A percentile compares a stretch with the other conserved stretches of the same genome.
Evolutionary conservation across 2,888 invertebrate species (phyloP).

Genomic region (Cantharis rufa): DNA sequence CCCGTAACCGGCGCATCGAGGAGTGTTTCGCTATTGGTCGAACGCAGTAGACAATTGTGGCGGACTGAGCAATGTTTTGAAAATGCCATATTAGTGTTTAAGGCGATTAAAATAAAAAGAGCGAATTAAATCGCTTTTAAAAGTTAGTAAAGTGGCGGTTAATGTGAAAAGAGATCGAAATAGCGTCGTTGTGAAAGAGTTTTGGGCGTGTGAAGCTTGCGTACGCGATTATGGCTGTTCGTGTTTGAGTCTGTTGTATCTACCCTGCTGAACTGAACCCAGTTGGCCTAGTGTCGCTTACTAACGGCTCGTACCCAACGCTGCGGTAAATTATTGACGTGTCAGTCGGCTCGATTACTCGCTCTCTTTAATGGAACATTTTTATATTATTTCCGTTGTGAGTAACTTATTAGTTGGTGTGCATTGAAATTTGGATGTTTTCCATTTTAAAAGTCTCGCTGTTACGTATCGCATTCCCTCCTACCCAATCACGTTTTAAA

Average conservation of each 20-base stretch:
- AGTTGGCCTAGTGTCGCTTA: conserved; percentile 33
- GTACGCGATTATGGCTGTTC: conserved; percentile 47
- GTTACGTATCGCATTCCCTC: not conserved
- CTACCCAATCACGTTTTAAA: not conserved
- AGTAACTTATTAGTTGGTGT: not conserved
- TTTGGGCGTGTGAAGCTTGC: conserved; percentile 31
- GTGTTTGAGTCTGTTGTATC: conserved; percentile 25
- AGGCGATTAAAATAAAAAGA: conserved; percentile 17
- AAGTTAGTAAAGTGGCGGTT: conserved; percentile 2
- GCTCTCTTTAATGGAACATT: conserved; percentile 9
- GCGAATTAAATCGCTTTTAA: not conserved
- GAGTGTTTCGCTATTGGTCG: conserved; percentile 44
- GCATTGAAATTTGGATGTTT: not conserved
- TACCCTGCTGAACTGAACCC: conserved; percentile 22
- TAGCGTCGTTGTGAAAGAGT: conserved; percentile 1
- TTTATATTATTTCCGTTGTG: not conserved
- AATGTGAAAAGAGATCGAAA: not conserved
- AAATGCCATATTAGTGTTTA: conserved; percentile 43
- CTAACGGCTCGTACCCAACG: conserved; percentile 32
- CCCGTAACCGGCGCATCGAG: conserved; percentile 26
- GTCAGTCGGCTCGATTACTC: conserved; percentile 25
- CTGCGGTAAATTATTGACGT: conserved; percentile 39
- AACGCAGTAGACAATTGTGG: conserved; percentile 46
- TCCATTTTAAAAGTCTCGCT: not conserved
- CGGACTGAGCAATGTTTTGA: conserved; percentile 51